Percentiles rank a stretch among this genome's conserved stretches.
Evolutionary conservation across 2,113 vertebrate species (phyloP).

Genomic region (Bos taurus): ARS-UCD2.0 NC_037350.1:18126501-18127000

Average conservation of each 20-base stretch:
- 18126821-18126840: background rate
- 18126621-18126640: background rate
- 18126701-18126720: background rate
- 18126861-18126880: background rate
- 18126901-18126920: background rate
- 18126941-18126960: background rate
- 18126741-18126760: background rate
- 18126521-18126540: background rate
- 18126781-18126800: fast-evolving
- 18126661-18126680: background rate
- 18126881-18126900: background rate
- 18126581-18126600: background rate
- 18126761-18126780: background rate
- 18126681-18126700: background rate
- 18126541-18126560: background rate
- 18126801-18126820: background rate
- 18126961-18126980: background rate
- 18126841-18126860: background rate
- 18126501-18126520: background rate
- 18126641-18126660: background rate
- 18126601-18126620: background rate
- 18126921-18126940: background rate
- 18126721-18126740: background rate
- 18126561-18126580: background rate
- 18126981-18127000: conserved; percentile 59